Base-by-base conservation (phyloP, 1,140 invertebrate genomes). In the Metaphire vulgaris region DNA sequence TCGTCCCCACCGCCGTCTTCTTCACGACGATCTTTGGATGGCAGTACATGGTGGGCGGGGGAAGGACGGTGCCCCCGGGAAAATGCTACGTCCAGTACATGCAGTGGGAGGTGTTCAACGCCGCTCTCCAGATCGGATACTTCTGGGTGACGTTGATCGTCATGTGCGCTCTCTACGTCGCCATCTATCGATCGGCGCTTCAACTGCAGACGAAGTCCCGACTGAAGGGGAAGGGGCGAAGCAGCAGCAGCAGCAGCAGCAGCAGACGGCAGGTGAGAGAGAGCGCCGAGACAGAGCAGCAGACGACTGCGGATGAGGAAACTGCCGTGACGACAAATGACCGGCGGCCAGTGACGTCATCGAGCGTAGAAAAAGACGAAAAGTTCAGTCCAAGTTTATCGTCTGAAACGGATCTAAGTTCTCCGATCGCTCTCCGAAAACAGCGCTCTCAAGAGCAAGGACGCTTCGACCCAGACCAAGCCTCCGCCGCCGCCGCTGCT, bases 11-110 rank as follows among this genome's bases (percentile, higher is more conserved):
- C 0, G 86, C 98, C 21, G 88, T 99, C 1, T 99, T 99, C 86
- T 99, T 99, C 85, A 96, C 96, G 74, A 96, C 94, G 74, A 99
- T 99, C 79, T 98, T 99, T 83, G 97, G 97, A 32, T 99, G 98
- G 96, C 96, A 98, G 84, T 94, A 96, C 84, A 98, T 98, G 82
- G 92, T 96, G 33, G 97, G 96, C 1, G 92, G 92, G 81, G 92
- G 92, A 81, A 88, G 82, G 31, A 84, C 82, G 0, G 81, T 83
- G 28, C 87, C 90, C 76, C 92, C 92, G 0, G 92, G 92, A 2
- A 91, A 97, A 83, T 99, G 97, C 84, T 92, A 95, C 64, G 97
- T 99, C 0, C 97, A 99, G 86, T 99, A 99, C 86, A 89, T 99
- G 64, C 96, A 97, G 87, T 95, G 99, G 87, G 95, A 97, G 0